These are phyloP conservation scores for Onychomys torridus DNA, from an alignment of 2,797 vertebrate species.

Conservation along the genomic window DNA sequence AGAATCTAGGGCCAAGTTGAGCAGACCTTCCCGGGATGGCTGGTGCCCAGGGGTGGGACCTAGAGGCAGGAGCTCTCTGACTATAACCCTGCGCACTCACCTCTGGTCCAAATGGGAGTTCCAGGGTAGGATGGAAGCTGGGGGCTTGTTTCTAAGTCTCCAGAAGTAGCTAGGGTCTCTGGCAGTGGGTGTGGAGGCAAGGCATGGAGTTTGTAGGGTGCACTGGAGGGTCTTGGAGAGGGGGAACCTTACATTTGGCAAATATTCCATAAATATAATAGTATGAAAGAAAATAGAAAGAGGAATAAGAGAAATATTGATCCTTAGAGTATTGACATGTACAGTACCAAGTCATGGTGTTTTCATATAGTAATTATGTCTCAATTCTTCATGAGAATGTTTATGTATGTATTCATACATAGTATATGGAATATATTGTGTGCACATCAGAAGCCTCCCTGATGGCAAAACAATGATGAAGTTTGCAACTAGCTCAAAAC, in stretches of 20 bases:
- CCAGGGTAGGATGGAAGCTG: no score
- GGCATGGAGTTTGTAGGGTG: no score
- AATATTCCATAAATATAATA: neutral
- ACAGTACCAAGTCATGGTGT: neutral
- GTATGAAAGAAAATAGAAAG: neutral
- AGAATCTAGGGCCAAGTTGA: no score
- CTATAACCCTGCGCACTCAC: no score
- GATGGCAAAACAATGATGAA: neutral
- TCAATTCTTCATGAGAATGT: neutral
- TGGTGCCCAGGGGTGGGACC: no score
- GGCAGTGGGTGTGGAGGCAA: no score
- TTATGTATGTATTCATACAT: neutral
- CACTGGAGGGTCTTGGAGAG: no score
- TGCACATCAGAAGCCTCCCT: neutral
- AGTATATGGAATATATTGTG: neutral
- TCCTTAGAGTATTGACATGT: neutral
- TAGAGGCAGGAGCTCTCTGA: no score
- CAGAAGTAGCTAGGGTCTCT: no score
- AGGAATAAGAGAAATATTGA: neutral
- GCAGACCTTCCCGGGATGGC: no score
- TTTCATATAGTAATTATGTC: neutral
- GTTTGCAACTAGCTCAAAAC: constrained; percentile 7
- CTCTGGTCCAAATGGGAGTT: no score
- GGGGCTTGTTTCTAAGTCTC: no score
- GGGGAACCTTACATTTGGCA: neutral